A percentile compares a stretch with the other conserved stretches of the same genome.
phyloP scores from a whole-genome alignment of 2,888 invertebrate genomes.

The Athetis lepigone region DNA sequence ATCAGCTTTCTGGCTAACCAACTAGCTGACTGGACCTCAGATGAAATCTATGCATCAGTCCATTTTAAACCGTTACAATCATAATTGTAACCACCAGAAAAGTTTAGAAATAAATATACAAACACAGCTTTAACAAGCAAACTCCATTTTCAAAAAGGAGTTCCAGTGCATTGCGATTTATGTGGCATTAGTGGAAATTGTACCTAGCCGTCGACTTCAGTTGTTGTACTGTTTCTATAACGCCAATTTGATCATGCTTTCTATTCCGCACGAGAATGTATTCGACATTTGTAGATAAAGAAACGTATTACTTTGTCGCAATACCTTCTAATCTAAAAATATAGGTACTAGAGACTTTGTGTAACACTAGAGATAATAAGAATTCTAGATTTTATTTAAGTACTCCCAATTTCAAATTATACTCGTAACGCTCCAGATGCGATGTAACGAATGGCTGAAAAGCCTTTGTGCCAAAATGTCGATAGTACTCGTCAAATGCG shows the following conservation, averaged over 20 bases:
- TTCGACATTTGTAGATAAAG: slow-evolving; percentile 43
- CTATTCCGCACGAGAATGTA: slow-evolving; percentile 15
- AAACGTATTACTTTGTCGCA: slow-evolving; percentile 45
- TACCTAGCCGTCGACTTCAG: slow-evolving; percentile 15
- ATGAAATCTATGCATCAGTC: too few relatives aligned
- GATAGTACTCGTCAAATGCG: background rate
- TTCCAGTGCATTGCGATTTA: slow-evolving; percentile 5
- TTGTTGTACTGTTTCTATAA: slow-evolving; percentile 3
- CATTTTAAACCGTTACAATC: too few relatives aligned
- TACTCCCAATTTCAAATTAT: slow-evolving; percentile 4
- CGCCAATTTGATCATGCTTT: slow-evolving; percentile 33
- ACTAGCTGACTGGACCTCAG: too few relatives aligned
- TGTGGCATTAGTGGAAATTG: slow-evolving; percentile 16
- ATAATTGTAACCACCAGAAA: too few relatives aligned
- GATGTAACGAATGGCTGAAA: background rate
- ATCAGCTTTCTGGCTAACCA: too few relatives aligned
- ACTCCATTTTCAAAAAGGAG: background rate
- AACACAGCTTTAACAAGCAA: background rate
- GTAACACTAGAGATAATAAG: background rate
- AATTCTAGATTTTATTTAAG: slow-evolving; percentile 6
- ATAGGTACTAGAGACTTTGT: too few relatives aligned
- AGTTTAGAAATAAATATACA: background rate
- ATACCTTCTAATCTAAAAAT: slow-evolving; percentile 5
- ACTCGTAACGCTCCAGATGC: background rate
- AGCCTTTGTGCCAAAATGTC: background rate